phyloP scores from a whole-genome alignment of 1,140 invertebrate species.

The Lasioglossum baleicum region DNA sequence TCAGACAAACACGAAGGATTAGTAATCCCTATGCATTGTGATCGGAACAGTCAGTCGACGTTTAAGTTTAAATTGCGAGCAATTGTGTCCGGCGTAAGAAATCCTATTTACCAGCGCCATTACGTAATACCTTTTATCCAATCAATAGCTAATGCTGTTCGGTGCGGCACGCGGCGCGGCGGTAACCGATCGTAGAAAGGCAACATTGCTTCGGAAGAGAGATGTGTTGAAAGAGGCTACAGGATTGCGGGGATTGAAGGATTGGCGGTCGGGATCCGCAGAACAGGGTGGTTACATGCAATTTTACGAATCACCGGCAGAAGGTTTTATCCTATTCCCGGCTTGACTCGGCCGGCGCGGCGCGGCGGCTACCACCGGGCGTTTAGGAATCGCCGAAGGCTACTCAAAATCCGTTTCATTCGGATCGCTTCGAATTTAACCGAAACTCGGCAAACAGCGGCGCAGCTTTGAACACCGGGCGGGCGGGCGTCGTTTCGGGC shows the following conservation, averaged over 20 bases:
- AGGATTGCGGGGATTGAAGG: slow-evolving; percentile 62
- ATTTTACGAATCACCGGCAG: slow-evolving; percentile 62
- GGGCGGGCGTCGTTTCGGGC: background rate
- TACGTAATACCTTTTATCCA: slow-evolving; percentile 17
- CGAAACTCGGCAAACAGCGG: slow-evolving; percentile 3
- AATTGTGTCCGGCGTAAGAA: background rate
- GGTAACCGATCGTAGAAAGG: slow-evolving; percentile 13
- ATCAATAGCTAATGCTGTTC: slow-evolving; percentile 15
- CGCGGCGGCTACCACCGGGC: background rate
- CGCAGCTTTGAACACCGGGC: slow-evolving; percentile 6
- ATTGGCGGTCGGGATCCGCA: slow-evolving; percentile 51
- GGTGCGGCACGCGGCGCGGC: no score
- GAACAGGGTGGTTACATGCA: slow-evolving; percentile 60
- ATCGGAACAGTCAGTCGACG: no score
- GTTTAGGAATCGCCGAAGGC: slow-evolving; percentile 58
- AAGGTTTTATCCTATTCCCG: slow-evolving; percentile 66
- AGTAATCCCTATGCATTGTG: no score
- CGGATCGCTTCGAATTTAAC: slow-evolving; percentile 26
- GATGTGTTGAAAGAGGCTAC: slow-evolving; percentile 7
- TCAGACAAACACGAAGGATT: background rate
- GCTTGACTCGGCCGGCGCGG: background rate
- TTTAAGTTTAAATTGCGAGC: background rate
- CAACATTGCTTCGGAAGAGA: slow-evolving; percentile 5
- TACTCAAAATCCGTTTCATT: slow-evolving; percentile 56
- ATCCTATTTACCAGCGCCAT: slow-evolving; percentile 10